Evolutionary conservation across 2,888 invertebrate species (phyloP).

Genomic region (Trypoxylon attenuatum): DNA sequence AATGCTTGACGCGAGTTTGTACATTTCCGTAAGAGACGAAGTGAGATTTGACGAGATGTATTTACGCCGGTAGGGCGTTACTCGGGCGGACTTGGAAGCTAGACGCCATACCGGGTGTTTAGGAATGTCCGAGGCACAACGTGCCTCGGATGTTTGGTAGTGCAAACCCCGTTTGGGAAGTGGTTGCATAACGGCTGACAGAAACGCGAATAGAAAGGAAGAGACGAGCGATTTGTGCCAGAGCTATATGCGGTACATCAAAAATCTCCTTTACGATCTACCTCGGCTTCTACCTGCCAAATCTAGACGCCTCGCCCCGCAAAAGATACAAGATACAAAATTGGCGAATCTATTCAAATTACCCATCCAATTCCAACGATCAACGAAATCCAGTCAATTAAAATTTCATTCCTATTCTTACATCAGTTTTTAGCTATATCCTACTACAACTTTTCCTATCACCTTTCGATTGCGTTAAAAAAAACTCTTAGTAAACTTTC

Average conservation of each 20-base stretch:
- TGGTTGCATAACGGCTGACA: slow-evolving; percentile 67
- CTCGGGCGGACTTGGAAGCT: slow-evolving; percentile 41
- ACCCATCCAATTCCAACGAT: too few relatives aligned
- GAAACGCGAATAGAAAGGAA: slow-evolving; percentile 65
- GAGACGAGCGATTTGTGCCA: slow-evolving; percentile 62
- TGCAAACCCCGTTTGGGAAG: slow-evolving; percentile 68
- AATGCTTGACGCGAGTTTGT: too few relatives aligned
- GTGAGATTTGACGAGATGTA: slow-evolving; percentile 30
- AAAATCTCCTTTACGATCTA: slow-evolving; percentile 45
- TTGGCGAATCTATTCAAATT: too few relatives aligned
- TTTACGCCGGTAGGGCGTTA: slow-evolving; percentile 11
- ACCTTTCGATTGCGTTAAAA: too few relatives aligned
- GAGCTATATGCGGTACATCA: slow-evolving; percentile 57
- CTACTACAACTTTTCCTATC: too few relatives aligned
- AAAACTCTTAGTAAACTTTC: too few relatives aligned
- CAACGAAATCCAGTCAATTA: too few relatives aligned
- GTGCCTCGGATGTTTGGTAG: slow-evolving; percentile 69
- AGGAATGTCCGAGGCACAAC: slow-evolving; percentile 66
- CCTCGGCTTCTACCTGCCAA: slow-evolving; percentile 16
- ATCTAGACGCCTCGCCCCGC: too few relatives aligned
- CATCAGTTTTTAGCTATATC: too few relatives aligned
- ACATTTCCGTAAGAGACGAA: too few relatives aligned
- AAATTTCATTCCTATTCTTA: too few relatives aligned
- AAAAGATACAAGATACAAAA: too few relatives aligned
- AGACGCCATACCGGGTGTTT: slow-evolving; percentile 56